Base-by-base conservation (phyloP, 2,888 invertebrate genomes). In the Ophion slaviceki region DNA sequence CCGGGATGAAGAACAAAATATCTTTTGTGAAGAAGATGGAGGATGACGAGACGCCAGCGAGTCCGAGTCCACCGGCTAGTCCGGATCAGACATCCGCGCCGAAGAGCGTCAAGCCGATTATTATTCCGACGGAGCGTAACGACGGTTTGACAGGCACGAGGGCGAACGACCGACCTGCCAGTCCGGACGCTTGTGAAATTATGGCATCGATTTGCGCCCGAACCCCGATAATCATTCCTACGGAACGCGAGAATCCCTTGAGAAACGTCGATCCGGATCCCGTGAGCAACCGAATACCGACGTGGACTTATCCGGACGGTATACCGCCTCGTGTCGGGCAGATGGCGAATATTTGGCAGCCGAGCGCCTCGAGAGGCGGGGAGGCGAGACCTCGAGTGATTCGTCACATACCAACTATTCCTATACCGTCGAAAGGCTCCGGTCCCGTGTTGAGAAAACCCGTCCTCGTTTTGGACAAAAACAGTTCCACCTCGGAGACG, bases 41-140 rank as follows among this genome's bases (percentile, higher is more conserved):
- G 17, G 83, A 89, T 28, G 90, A 93, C 10, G 92, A 93, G 72
- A 94, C 94, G 14, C 95, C 95, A 6, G 94, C 94, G 5, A 94
- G 95, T 88, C 94, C 95, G 5, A 95, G 94, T 90, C 95, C 94
- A 47, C 92, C 94, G 2, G 91, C 92, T 5, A 93, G 93, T 88
- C 92, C 94, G 4, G 91, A 91, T 64, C 85, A 86, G 6, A 32
- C 68, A 10, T 36, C 86, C 0, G 79, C 89, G 10, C 87, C 90
- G 0, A 80, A 59, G 59, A 86, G 74, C 66, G 74, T 81, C 24
- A 89, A 90, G 20, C 95, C 95, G 0, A 93, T 94, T 70, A 93
- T 94, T 68, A 95, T 95, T 83, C 95, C 95, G n/a, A 91, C 89
- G 11, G 90, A 92, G 78, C 90, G 91, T 5, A 89, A 80, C 24